Percentiles rank a stretch among this genome's conserved stretches.
phyloP scores from a whole-genome alignment of 2,888 invertebrate genomes.

The Branchipolynoe longqiensis region DNA sequence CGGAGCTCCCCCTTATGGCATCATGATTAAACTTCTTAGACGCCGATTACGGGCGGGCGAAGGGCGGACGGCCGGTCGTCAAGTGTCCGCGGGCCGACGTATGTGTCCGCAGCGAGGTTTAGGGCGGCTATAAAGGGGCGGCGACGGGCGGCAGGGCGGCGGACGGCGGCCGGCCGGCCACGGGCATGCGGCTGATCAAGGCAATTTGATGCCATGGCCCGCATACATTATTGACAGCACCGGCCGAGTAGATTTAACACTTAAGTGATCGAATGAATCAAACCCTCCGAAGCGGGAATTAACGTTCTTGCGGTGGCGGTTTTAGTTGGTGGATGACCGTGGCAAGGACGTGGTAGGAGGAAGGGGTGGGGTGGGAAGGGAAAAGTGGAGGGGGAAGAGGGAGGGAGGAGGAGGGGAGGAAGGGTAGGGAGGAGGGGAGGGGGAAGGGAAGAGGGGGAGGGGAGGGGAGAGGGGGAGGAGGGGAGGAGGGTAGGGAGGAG shows the following conservation, averaged over 20 bases:
- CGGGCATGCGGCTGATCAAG: constrained; percentile 35
- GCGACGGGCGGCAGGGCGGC: neutral
- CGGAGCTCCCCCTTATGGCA: constrained; percentile 10
- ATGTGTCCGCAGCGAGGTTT: constrained; percentile 45
- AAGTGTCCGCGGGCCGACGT: constrained; percentile 8
- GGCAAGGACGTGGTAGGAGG: too few relatives aligned
- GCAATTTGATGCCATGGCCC: constrained; percentile 52
- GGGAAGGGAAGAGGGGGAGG: too few relatives aligned
- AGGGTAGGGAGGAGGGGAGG: too few relatives aligned
- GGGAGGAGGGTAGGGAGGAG: too few relatives aligned
- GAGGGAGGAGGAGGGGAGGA: too few relatives aligned
- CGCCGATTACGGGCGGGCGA: constrained; percentile 12
- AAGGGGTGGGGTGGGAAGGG: too few relatives aligned
- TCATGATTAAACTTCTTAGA: constrained; percentile 45
- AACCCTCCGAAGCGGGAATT: constrained; percentile 14
- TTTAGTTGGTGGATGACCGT: too few relatives aligned
- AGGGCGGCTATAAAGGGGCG: constrained; percentile 42
- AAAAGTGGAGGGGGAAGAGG: too few relatives aligned
- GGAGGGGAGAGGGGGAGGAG: too few relatives aligned
- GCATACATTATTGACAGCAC: constrained; percentile 40
- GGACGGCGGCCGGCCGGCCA: neutral
- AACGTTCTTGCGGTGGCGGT: neutral
- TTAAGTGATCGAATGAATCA: constrained; percentile 55
- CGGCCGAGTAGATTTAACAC: constrained; percentile 50
- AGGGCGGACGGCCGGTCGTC: constrained; percentile 11